phyloP scores from a whole-genome alignment of 2,113 vertebrate species.

The Galbula dea region DNA sequence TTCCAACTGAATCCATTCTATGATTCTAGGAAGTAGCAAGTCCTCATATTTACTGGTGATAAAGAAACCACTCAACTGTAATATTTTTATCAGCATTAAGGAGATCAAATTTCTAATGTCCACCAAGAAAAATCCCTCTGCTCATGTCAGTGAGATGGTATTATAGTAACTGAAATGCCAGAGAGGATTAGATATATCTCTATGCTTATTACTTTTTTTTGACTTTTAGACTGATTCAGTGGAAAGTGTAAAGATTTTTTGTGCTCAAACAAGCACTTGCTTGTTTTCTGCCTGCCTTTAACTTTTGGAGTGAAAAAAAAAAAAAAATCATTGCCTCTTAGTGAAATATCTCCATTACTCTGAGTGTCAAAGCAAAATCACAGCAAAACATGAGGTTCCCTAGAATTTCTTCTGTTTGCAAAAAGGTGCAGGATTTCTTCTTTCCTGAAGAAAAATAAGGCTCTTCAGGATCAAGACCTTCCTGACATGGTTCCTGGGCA shows the following conservation, averaged over 20 bases:
- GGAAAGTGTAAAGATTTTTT: neutral
- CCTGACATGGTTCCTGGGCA: neutral
- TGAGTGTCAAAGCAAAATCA: neutral
- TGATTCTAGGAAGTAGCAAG: neutral
- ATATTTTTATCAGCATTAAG: neutral
- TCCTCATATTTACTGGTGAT: neutral
- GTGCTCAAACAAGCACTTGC: neutral
- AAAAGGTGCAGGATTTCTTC: neutral
- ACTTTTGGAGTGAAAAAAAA: neutral
- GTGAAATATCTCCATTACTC: neutral
- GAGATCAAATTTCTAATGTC: neutral
- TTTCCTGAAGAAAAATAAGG: neutral
- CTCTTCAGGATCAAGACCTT: neutral
- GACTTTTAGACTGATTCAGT: neutral
- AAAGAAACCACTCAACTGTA: neutral
- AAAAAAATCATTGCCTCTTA: neutral
- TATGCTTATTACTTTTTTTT: neutral
- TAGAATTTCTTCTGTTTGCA: neutral
- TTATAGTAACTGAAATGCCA: neutral
- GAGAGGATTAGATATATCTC: neutral
- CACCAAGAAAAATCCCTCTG: neutral
- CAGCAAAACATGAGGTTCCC: neutral
- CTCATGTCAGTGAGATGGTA: neutral
- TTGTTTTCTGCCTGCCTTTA: neutral
- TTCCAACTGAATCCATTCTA: neutral